Conservation (phyloP, 1,140 invertebrate species). For the Pachypsylla venusta region DNA sequence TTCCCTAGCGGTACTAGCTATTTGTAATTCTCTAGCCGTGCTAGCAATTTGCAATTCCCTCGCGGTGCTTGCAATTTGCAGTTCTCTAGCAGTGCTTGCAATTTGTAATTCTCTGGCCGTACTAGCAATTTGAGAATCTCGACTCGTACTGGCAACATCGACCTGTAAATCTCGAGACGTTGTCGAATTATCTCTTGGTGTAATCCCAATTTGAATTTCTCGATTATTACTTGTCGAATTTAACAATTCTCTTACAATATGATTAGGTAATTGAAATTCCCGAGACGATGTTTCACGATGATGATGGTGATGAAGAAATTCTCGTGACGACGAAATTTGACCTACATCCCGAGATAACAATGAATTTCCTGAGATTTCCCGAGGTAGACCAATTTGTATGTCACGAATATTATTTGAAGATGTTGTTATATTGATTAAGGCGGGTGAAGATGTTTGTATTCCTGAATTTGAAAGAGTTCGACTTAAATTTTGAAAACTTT, state of each 20-base stretch:
- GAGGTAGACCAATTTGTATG: too few species aligned
- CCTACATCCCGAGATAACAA: too few species aligned
- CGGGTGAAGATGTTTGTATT: neutral
- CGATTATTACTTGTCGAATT: too few species aligned
- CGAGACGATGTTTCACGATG: too few species aligned
- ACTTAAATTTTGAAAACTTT: neutral
- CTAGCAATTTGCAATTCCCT: neutral
- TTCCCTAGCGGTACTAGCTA: neutral
- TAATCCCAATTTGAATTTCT: too few species aligned
- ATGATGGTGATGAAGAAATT: too few species aligned
- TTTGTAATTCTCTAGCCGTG: neutral
- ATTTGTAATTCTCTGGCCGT: neutral
- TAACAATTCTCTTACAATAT: neutral
- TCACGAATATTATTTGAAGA: too few species aligned
- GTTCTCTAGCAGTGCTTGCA: neutral
- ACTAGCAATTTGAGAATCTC: too few species aligned
- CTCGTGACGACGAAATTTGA: too few species aligned
- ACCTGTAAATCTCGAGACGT: neutral
- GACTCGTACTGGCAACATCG: neutral
- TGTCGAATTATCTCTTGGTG: too few species aligned
- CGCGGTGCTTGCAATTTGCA: neutral
- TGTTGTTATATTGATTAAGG: neutral
- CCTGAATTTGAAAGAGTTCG: neutral
- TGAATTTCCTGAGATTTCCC: too few species aligned
- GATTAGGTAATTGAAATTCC: neutral